These are phyloP conservation scores for Vulpes ferrilata DNA, from an alignment of 2,113 vertebrate genomes.

Conservation along the genomic window DNA sequence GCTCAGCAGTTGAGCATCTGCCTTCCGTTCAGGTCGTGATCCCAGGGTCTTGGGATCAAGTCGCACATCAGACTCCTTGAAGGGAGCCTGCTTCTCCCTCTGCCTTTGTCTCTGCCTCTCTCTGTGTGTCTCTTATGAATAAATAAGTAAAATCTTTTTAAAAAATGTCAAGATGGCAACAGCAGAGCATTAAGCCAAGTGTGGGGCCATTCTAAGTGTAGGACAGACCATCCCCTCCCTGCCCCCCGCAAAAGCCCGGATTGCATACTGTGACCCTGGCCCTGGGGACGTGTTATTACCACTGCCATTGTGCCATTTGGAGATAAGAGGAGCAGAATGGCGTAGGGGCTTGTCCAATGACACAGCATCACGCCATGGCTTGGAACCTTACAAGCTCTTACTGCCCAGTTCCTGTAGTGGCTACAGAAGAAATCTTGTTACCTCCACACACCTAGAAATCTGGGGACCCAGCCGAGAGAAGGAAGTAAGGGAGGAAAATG, in stretches of 20 bases:
- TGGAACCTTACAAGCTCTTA: not conserved
- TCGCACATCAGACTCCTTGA: no score
- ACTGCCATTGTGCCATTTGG: not conserved
- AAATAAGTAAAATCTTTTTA: no score
- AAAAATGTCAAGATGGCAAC: not conserved
- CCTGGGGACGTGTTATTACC: not conserved
- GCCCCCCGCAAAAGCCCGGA: no score
- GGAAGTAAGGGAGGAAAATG: not conserved
- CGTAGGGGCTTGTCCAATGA: not conserved
- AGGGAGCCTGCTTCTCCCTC: no score
- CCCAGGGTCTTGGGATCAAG: no score
- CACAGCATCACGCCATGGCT: not conserved
- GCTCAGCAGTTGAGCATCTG: no score
- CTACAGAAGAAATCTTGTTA: not conserved
- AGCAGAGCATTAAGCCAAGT: not conserved
- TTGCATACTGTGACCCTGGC: not conserved
- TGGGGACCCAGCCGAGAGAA: not conserved
- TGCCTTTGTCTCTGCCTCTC: no score
- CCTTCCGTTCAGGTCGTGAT: no score
- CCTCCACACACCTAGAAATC: not conserved
- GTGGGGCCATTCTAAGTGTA: not conserved
- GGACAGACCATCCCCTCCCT: not conserved
- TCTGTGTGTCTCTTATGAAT: no score
- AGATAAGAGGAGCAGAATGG: not conserved
- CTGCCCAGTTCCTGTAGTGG: not conserved